A percentile compares a stretch with the other conserved stretches of the same genome.
Evolutionary conservation across 2,113 vertebrate genomes (phyloP).

Genomic region (Tursiops truncatus): DNA sequence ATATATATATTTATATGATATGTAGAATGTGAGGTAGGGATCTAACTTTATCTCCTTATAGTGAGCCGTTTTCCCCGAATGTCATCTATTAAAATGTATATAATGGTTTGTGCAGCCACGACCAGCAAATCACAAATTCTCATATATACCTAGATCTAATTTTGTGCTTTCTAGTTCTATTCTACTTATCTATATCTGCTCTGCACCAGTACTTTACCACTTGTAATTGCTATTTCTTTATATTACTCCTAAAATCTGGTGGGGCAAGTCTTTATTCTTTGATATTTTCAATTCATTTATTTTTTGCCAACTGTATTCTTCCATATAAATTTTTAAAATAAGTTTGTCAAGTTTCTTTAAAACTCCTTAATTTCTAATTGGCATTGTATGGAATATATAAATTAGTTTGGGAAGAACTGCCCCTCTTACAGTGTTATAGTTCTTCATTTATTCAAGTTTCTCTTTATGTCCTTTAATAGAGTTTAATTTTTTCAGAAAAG

Average conservation of each 20-base stretch:
- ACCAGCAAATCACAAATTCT: neutral
- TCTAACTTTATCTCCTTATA: neutral
- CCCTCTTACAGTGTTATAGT: neutral
- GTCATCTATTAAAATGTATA: neutral
- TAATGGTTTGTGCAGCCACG: neutral
- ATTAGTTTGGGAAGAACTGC: neutral
- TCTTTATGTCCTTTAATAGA: neutral
- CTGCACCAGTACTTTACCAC: neutral
- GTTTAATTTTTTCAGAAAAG: neutral
- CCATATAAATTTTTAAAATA: neutral
- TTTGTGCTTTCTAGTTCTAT: neutral
- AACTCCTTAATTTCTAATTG: neutral
- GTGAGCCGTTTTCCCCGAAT: neutral
- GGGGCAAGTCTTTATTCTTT: neutral
- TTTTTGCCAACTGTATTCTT: neutral
- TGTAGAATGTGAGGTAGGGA: neutral
- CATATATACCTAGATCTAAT: neutral
- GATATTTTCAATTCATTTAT: neutral
- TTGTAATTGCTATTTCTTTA: neutral
- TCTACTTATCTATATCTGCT: neutral
- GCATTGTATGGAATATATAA: neutral
- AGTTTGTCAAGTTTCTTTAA: neutral
- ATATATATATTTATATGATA: neutral
- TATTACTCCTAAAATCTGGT: neutral
- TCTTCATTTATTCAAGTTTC: neutral